A percentile compares a stretch with the other conserved stretches of the same genome.
Evolutionary conservation across 1,140 invertebrate species (phyloP).

Genomic region (Chrysomallon squamiferum): DNA sequence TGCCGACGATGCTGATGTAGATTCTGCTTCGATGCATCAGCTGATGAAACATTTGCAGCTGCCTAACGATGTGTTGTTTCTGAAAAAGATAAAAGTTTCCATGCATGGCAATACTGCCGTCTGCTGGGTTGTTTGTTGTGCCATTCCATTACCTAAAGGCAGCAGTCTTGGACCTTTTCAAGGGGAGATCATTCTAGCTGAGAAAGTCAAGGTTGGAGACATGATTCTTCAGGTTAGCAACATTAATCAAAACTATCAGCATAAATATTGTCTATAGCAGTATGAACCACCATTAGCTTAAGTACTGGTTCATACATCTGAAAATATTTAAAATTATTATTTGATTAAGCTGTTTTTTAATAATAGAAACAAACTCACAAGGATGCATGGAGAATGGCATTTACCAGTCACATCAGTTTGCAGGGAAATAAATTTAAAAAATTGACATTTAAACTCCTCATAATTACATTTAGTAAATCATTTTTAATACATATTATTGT

Average conservation of each 20-base stretch:
- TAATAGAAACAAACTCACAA: neutral
- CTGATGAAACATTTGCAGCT: conserved; percentile 45
- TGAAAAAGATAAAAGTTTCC: conserved; percentile 45
- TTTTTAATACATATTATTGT: too few species aligned
- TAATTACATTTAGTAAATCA: too few species aligned
- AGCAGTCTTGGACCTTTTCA: conserved; percentile 50
- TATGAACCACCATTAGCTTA: too few species aligned
- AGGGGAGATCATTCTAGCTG: conserved; percentile 38
- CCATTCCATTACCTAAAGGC: conserved; percentile 42
- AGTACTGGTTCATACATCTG: neutral
- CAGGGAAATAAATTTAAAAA: neutral
- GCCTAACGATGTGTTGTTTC: conserved; percentile 45
- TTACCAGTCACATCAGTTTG: neutral
- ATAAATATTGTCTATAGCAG: too few species aligned
- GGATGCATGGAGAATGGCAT: neutral
- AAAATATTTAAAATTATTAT: neutral
- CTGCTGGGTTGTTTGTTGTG: conserved; percentile 46
- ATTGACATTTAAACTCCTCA: too few species aligned
- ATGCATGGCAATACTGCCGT: conserved; percentile 22
- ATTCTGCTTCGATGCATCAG: neutral
- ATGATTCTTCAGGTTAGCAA: conserved; percentile 41
- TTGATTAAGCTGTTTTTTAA: neutral
- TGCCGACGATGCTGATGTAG: too few species aligned
- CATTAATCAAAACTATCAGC: neutral
- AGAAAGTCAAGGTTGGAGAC: conserved; percentile 41